Evolutionary conservation across 2,888 invertebrate species (phyloP).

Genomic region (Xylota segnis): DNA sequence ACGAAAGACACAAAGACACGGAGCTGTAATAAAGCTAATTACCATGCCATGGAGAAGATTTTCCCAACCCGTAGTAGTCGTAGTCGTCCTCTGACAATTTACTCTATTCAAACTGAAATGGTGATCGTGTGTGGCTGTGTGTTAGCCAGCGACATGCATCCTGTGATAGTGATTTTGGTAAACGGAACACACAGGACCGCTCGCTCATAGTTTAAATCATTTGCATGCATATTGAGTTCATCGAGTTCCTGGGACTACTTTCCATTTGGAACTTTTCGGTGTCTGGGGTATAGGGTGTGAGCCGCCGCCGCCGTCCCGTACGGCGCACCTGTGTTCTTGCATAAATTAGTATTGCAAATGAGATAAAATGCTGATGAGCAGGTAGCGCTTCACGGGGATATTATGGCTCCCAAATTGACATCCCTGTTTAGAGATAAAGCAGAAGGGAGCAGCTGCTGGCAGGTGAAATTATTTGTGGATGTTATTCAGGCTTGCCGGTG

Average conservation of each 20-base stretch:
- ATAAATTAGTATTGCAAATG: conserved; percentile 76
- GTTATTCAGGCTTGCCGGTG: not conserved
- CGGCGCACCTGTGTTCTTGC: conserved; percentile 60
- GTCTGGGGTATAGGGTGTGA: not conserved
- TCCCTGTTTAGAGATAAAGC: conserved; percentile 58
- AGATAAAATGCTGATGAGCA: conserved; percentile 75
- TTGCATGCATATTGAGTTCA: conserved; percentile 76
- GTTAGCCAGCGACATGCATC: conserved; percentile 51
- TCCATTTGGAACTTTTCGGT: conserved; percentile 64
- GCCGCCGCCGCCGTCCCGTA: too few relatives aligned
- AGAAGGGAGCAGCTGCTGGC: conserved; percentile 13
- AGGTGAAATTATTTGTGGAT: conserved; percentile 8
- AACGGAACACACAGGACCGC: conserved; percentile 33
- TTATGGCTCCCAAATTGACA: conserved; percentile 55
- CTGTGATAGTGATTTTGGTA: conserved; percentile 51
- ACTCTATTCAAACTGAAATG: conserved; percentile 19
- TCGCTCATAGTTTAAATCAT: conserved; percentile 72
- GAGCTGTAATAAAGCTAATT: conserved; percentile 72
- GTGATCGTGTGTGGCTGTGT: conserved; percentile 29
- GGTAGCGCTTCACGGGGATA: conserved; percentile 48
- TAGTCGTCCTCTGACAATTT: conserved; percentile 7
- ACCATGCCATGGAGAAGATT: conserved; percentile 59
- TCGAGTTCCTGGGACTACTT: conserved; percentile 66
- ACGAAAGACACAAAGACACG: conserved; percentile 48
- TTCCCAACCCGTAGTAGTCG: conserved; percentile 32